Evolutionary conservation across 92 coral and sea anemone species (phyloP), one percentile per base, ranked within the genome.

Genomic region (Isaurus tuberculatus): DNA sequence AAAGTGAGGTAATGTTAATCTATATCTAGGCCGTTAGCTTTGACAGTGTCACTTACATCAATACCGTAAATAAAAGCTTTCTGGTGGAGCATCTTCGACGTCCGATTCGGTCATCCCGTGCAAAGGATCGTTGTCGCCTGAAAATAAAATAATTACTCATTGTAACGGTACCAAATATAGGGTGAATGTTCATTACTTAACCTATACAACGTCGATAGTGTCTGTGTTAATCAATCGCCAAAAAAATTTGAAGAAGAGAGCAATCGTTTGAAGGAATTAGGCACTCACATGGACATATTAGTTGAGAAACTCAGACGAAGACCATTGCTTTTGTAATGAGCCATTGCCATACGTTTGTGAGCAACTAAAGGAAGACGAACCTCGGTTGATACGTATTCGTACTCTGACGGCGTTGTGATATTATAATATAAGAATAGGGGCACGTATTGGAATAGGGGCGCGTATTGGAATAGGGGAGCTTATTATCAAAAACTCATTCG

Each of bases 251-350:
- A 74, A 65, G 88, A 57, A 67, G 53, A 85, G 75, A 79, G 42
- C 23, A 65, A 63, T 65, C 32, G 30, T 75, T 85, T 75, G 48
- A 61, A 65, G 65, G 88, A 67, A 75, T 65, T 48, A 42, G 66
- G 84, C 55, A 75, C 86, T 82, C 69, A 68, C 79, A 53, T 66
- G 37, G 67, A 42, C 85, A 81, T 69, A 30, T 68, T 22, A 82
- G 86, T 82, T 63, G 64, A 63, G 73, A 79, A 64, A 79, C 73
- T 79, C 61, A 64, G 84, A 65, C 84, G 30, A 64, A 72, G n/a
- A 64, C 79, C 86, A 82, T 68, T 82, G 86, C 31, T 82, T 82
- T 51, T 68, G 86, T 82, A 82, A 82, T 49, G 68, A 46, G 25
- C 8, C 61, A 82, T 68, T 27, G 32, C 33, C 34, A 33, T 82